Conservation (phyloP, 1,140 invertebrate genomes). For the Oreohelix idahoensis region DNA sequence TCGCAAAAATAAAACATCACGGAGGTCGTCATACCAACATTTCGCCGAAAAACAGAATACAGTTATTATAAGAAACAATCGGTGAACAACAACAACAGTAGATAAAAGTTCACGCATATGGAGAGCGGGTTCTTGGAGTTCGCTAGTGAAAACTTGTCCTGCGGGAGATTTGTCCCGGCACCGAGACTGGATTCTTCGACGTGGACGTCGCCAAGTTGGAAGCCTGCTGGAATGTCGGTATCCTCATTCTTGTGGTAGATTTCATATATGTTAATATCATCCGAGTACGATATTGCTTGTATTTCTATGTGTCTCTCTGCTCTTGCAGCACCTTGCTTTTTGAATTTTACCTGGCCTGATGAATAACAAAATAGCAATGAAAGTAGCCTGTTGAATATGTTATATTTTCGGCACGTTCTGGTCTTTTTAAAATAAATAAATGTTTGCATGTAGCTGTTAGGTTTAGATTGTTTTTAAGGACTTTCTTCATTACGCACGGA, state of each 20-base stretch:
- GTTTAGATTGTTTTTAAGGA: no score
- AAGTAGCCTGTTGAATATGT: no score
- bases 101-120: neutral
- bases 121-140: neutral
- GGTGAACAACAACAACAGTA: neutral
- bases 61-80: neutral
- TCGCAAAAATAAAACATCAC: neutral
- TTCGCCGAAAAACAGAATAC: neutral
- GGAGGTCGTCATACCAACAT: neutral
- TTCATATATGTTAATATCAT: no score
- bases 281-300: no score
- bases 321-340: no score
- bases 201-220: neutral
- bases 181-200: neutral
- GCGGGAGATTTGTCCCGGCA: neutral
- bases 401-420: no score
- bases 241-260: neutral
- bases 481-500: no score
- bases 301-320: no score
- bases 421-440: no score
- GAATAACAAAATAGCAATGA: no score
- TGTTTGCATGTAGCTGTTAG: no score
- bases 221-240: neutral
- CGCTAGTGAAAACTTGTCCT: neutral
- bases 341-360: no score